These are phyloP conservation scores for Corella eumyota DNA, from an alignment of 23 tunicate species.

Conservation along the genomic window DNA sequence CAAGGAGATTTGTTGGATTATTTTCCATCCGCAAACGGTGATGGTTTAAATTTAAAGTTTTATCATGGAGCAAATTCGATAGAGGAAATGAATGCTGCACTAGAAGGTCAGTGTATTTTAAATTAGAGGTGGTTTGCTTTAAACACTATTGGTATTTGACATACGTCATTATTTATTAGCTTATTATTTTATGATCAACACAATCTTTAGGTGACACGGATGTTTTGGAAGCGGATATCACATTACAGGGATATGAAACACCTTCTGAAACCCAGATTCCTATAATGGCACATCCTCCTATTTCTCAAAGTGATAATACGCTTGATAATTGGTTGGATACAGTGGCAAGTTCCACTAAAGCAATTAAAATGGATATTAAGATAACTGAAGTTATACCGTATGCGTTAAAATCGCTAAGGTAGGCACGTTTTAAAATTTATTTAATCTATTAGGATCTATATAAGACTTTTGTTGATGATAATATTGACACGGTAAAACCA, in stretches of 20 bases:
- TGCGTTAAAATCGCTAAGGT: constrained; percentile 40
- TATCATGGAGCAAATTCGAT: constrained; percentile 46
- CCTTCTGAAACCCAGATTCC: constrained; percentile 37
- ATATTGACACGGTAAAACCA: no score
- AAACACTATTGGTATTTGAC: background rate
- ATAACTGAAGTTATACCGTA: constrained; percentile 49
- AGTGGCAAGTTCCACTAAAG: constrained; percentile 26
- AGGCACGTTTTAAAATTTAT: no score
- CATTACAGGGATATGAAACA: constrained; percentile 25
- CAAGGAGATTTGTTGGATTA: constrained; percentile 39
- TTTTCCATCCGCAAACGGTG: constrained; percentile 26
- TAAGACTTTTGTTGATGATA: no score
- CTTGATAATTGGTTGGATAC: constrained; percentile 52
- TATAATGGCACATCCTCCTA: constrained; percentile 73
- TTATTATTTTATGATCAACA: background rate
- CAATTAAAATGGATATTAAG: constrained; percentile 64
- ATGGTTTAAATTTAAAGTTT: constrained; percentile 53
- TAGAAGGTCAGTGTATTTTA: constrained; percentile 20
- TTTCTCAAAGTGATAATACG: constrained; percentile 21
- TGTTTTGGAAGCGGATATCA: constrained; percentile 68
- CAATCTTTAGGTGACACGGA: constrained; percentile 11
- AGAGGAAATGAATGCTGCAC: constrained; percentile 30
- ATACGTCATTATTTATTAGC: no score
- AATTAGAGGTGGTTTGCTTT: background rate
- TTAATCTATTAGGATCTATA: no score